Conservation (phyloP, 2,113 vertebrate species). For the Naja naja region DNA sequence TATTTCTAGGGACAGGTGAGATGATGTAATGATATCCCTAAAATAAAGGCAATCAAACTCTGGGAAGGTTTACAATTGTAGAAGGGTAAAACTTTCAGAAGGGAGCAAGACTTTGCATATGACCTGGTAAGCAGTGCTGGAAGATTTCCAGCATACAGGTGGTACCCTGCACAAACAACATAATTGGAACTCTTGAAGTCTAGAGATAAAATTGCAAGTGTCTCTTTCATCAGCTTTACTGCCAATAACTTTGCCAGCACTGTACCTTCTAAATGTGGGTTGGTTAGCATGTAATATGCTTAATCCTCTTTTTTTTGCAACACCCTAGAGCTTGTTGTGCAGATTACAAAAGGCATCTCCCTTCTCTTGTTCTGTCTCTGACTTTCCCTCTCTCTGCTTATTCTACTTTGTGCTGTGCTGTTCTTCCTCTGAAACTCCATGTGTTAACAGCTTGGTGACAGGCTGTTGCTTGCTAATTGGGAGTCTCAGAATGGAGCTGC, state of each 20-base stretch:
- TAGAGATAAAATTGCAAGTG: not conserved
- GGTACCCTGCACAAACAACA: not conserved
- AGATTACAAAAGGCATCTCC: not conserved
- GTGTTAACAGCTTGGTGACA: conserved; percentile 26
- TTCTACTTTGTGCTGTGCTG: not conserved
- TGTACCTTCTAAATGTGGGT: not conserved
- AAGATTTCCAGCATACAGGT: not conserved
- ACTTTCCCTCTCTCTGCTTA: not conserved
- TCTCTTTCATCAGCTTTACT: not conserved
- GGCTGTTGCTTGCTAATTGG: conserved; percentile 16
- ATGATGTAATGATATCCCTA: not conserved
- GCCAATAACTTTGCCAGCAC: not conserved
- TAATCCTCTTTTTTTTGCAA: not conserved
- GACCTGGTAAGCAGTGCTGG: not conserved
- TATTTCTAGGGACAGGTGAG: not conserved
- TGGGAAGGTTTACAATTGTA: not conserved
- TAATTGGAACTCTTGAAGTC: not conserved
- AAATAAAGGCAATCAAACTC: not conserved
- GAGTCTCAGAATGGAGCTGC: not conserved
- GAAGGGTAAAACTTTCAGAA: not conserved
- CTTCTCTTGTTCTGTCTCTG: not conserved
- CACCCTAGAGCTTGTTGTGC: not conserved
- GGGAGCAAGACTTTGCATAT: not conserved
- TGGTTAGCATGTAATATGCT: not conserved
- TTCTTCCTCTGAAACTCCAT: conserved; percentile 5